phyloP scores from a whole-genome alignment of 2,888 invertebrate genomes.

The Drosophila birchii region DNA sequence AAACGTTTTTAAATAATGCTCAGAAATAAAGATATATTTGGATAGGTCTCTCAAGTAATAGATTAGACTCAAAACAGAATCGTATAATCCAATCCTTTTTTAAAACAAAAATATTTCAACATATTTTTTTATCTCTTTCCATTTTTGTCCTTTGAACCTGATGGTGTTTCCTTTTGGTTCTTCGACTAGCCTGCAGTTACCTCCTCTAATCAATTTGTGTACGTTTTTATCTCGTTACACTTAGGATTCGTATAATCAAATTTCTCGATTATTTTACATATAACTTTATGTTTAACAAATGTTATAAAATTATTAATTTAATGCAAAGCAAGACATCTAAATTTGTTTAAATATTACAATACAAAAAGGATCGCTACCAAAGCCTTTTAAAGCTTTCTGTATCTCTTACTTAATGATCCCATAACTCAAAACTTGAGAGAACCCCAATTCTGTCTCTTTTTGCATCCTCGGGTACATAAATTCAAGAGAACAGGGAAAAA shows the following conservation, averaged over 20 bases:
- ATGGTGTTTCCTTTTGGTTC: too few species aligned
- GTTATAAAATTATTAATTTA: not conserved
- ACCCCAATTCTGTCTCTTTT: constrained; percentile 11
- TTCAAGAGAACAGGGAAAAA: constrained; percentile 46
- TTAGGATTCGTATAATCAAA: not conserved
- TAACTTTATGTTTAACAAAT: not conserved
- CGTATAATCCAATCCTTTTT: too few species aligned
- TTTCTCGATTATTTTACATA: not conserved
- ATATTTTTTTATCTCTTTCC: too few species aligned
- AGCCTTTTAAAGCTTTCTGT: not conserved
- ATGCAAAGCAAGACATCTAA: not conserved
- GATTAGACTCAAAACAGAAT: too few species aligned
- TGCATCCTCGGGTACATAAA: constrained; percentile 22
- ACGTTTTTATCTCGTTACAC: too few species aligned
- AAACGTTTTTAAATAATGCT: too few species aligned
- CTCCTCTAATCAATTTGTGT: too few species aligned
- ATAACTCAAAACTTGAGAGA: constrained; percentile 32
- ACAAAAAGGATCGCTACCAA: not conserved
- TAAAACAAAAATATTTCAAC: too few species aligned
- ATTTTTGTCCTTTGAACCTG: too few species aligned
- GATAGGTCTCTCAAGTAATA: too few species aligned
- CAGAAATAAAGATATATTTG: too few species aligned
- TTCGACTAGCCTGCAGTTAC: too few species aligned
- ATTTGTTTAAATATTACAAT: not conserved
- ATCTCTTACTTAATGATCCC: constrained; percentile 18